Conservation (phyloP, 1,140 invertebrate genomes). For the Proales similis region DNA sequence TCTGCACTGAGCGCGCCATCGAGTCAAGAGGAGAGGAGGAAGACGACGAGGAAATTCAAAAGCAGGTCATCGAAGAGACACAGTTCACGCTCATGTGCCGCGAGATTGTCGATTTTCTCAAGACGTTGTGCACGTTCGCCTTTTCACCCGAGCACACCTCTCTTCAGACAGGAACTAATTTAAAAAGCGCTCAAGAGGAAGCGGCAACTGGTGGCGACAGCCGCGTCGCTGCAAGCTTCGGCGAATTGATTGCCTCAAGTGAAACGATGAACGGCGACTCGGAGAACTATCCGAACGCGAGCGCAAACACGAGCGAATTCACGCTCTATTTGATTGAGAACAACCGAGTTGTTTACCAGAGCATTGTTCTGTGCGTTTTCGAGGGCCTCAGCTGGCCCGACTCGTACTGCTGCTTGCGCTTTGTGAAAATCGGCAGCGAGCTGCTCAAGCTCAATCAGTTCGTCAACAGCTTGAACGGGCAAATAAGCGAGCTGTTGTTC, state of each 20-base stretch:
- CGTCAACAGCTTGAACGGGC: conserved; percentile 1
- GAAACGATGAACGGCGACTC: too few relatives aligned
- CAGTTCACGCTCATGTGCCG: conserved; percentile 25
- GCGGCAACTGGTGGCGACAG: too few relatives aligned
- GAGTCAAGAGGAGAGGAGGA: neutral
- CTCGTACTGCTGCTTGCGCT: conserved; percentile 20
- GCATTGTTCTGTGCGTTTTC: conserved; percentile 20
- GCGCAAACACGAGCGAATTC: conserved; percentile 13
- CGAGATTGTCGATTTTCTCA: conserved; percentile 18
- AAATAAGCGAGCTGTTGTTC: conserved; percentile 25
- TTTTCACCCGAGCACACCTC: neutral
- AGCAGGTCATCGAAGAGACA: conserved; percentile 30
- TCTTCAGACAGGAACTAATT: too few relatives aligned
- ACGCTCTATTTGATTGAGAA: conserved; percentile 22
- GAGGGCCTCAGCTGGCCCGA: conserved; percentile 30
- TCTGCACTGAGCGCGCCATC: neutral
- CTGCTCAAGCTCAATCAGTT: conserved; percentile 10
- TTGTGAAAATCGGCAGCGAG: too few relatives aligned
- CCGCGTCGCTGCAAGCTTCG: too few relatives aligned
- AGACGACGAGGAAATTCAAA: conserved; percentile 17
- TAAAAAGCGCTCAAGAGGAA: too few relatives aligned
- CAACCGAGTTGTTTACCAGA: conserved; percentile 22
- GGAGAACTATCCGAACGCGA: too few relatives aligned
- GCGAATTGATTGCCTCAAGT: too few relatives aligned
- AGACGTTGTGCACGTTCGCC: conserved; percentile 1